These are phyloP conservation scores for Fringilla coelebs DNA, from an alignment of 2,797 vertebrate species.

Conservation along the genomic window DNA sequence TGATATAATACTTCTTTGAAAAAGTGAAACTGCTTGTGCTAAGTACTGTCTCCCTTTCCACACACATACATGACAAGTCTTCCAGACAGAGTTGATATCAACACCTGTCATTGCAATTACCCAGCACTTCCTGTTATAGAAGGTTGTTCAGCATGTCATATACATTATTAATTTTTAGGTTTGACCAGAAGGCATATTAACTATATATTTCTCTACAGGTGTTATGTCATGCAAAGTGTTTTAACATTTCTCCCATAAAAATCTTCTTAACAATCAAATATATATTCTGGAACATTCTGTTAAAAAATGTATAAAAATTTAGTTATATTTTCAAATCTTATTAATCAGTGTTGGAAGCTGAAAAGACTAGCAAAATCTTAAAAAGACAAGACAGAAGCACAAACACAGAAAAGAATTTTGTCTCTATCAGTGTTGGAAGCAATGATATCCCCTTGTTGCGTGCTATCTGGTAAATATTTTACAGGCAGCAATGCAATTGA, in stretches of 20 bases:
- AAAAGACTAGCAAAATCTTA: not conserved
- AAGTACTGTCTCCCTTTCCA: not conserved
- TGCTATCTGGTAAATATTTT: not conserved
- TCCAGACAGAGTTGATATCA: not conserved
- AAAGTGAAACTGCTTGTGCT: not conserved
- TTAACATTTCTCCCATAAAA: not conserved
- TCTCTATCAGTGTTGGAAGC: not conserved
- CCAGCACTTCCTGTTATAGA: not conserved
- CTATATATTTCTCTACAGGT: not conserved
- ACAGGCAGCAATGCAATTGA: not conserved
- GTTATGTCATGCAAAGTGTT: fast-evolving
- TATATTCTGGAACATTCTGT: not conserved
- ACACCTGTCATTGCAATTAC: not conserved
- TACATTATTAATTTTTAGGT: not conserved
- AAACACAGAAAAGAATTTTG: not conserved
- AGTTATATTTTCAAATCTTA: not conserved
- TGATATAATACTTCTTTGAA: not conserved
- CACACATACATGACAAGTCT: not conserved
- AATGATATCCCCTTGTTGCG: fast-evolving
- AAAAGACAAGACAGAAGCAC: not conserved
- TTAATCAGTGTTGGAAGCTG: not conserved
- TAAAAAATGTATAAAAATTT: not conserved
- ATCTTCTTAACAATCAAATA: not conserved
- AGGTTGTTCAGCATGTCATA: not conserved
- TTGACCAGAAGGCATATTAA: not conserved